Conservation (phyloP, 1,140 invertebrate species). For the Semibalanus balanoides region DNA sequence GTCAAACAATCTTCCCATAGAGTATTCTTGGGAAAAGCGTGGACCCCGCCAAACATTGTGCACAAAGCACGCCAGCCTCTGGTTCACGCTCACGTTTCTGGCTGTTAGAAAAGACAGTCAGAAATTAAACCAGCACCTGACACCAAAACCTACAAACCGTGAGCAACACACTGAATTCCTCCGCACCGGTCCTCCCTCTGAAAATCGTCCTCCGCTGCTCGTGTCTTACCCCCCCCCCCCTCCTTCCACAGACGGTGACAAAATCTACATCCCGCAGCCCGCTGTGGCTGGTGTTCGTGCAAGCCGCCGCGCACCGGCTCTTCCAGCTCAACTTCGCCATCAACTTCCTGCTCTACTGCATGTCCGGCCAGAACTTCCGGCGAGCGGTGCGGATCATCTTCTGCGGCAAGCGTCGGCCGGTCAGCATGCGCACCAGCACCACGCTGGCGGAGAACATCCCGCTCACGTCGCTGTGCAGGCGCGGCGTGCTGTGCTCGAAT, state of each 20-base stretch:
- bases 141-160: too few relatives aligned
- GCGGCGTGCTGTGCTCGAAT: neutral
- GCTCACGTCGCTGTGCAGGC: constrained; percentile 18
- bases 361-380: constrained; percentile 63
- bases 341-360: constrained; percentile 71
- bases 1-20: too few relatives aligned
- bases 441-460: neutral
- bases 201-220: too few relatives aligned
- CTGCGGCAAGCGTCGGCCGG: constrained; percentile 23
- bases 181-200: too few relatives aligned
- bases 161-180: too few relatives aligned
- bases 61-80: too few relatives aligned
- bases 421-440: constrained; percentile 16
- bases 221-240: constrained; percentile 16
- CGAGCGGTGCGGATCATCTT: constrained; percentile 36
- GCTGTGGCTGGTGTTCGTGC: constrained; percentile 37
- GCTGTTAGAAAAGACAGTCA: too few relatives aligned
- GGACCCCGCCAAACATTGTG: too few relatives aligned
- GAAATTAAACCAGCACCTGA: too few relatives aligned
- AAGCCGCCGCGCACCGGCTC: constrained; percentile 38
- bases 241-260: neutral
- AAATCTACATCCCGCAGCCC: constrained; percentile 14
- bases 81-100: too few relatives aligned
- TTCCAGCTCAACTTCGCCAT: constrained; percentile 71
- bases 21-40: too few relatives aligned